These are phyloP conservation scores for Macrosiphum euphorbiae DNA, from an alignment of 2,888 invertebrate genomes.

Conservation along the genomic window DNA sequence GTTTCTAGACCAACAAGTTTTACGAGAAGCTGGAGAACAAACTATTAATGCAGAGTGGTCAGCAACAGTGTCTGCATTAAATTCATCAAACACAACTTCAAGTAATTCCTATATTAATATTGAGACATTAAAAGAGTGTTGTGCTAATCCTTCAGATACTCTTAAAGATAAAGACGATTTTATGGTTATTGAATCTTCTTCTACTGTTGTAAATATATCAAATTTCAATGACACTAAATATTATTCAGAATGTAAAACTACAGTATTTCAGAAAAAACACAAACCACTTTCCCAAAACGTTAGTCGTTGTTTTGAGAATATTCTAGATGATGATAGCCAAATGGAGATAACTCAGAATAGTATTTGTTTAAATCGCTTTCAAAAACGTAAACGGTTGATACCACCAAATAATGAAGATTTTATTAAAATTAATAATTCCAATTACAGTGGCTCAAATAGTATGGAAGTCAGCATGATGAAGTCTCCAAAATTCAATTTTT, in stretches of 20 bases:
- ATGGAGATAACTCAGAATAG: conserved; percentile 13
- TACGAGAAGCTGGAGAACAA: background rate
- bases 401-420: background rate
- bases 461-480: background rate
- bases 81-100: background rate
- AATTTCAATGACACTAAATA: conserved; percentile 11
- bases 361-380: conserved; percentile 27
- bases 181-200: conserved; percentile 25
- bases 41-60: conserved; percentile 42
- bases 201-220: conserved; percentile 1
- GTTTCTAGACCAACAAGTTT: conserved; percentile 33
- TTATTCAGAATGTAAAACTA: background rate
- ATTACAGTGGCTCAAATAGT: conserved; percentile 26
- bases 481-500: conserved; percentile 36
- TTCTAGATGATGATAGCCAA: conserved; percentile 35
- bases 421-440: conserved; percentile 7
- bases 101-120: background rate
- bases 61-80: conserved; percentile 13
- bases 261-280: conserved; percentile 43
- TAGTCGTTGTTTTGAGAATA: conserved; percentile 46
- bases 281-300: background rate
- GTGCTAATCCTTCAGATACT: conserved; percentile 30
- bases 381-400: conserved; percentile 30
- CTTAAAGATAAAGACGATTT: conserved; percentile 33
- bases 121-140: conserved; percentile 17